These are phyloP conservation scores for Pan troglodytes DNA, from an alignment of 2,113 vertebrate species.

Conservation along the genomic window NHGRI_mPanTro3-v2.1_pri NC_072398.2:78128001-78128500, in stretches of 20 bases:
- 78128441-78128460: not conserved
- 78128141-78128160: slow-evolving; percentile 44
- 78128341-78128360: not conserved
- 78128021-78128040: not conserved
- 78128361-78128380: not conserved
- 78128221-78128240: rapidly evolving
- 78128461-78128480: not conserved
- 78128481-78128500: not conserved
- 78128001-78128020: not conserved
- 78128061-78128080: slow-evolving; percentile 14
- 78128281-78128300: not conserved
- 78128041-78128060: not conserved
- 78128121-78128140: slow-evolving; percentile 11
- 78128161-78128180: not conserved
- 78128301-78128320: not conserved
- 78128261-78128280: not conserved
- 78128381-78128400: not conserved
- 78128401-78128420: not conserved
- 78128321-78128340: not conserved
- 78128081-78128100: not conserved
- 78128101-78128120: not conserved
- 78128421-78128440: not conserved
- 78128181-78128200: not conserved
- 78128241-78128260: not conserved
- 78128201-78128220: rapidly evolving